Base-by-base conservation (phyloP, 2,888 invertebrate species). In the Eudasyphora cyanicolor region DNA sequence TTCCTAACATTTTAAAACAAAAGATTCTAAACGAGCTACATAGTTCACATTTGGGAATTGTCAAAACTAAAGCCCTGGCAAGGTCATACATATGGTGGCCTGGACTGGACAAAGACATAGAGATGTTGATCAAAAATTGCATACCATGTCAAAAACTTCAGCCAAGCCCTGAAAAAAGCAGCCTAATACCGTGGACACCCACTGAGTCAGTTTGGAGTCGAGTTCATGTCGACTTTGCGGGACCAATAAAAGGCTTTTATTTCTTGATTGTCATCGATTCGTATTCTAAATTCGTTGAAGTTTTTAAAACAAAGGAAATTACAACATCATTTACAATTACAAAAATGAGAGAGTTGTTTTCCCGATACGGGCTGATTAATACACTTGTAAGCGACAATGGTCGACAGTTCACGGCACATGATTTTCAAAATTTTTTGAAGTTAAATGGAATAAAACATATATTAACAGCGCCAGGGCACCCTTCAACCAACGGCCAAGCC, bases 281-380 rank as follows among this genome's bases (percentile, higher is more conserved):
- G 17, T 84, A 77, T 77, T 83, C 85, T 7, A 83, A 86, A 77
- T 85, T 81, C 62, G 80, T 83, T 12, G 85, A 86, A 70, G 73
- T 86, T 19, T 86, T 86, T 45, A 85, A 84, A 38, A 85, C 81
- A 21, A 85, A 85, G 75, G 78, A 79, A n/a, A 85, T 85, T 0
- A 85, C 80, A 7, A 74, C 85, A 49, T 42, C 49, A 2, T 80
- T 85, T 79, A 71, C 69, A 27, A 81, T 86, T 14, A 35, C 27
- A 0, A 85, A 60, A 76, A 67, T 81, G 35, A 42, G 76, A 38
- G 81, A 84, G 51, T 38, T 60, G n/a, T 79, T 83, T 57, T 77
- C 76, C 17, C 70, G 76, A 4, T 82, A 79, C 60, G 76, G 73
- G 64, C 60, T 71, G 45, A 17, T 79, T 10, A 69, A 70, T 19